Evolutionary conservation across 2,797 vertebrate species (phyloP).

Genomic region (Falco biarmicus): DNA sequence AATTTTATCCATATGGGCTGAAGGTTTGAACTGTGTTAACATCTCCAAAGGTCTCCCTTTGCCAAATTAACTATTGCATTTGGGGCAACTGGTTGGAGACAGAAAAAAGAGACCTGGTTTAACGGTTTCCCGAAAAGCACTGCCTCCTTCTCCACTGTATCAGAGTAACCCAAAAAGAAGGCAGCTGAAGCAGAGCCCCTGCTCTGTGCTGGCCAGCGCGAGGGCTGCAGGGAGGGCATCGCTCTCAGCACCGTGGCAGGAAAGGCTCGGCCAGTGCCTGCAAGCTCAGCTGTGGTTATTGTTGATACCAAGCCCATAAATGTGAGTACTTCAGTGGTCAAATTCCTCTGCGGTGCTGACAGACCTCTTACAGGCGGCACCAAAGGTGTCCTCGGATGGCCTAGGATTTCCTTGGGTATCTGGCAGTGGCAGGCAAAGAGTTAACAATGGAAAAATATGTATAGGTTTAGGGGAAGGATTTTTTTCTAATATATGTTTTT

Average conservation of each 20-base stretch:
- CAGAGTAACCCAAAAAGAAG: not conserved
- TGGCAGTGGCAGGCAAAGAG: not conserved
- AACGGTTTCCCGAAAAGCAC: not conserved
- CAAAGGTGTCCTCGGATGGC: not conserved
- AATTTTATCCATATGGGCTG: constrained; percentile 20
- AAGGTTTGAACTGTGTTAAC: not conserved
- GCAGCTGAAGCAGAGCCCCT: not conserved
- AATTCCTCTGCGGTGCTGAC: not conserved
- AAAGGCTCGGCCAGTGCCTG: not conserved
- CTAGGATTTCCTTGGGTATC: not conserved
- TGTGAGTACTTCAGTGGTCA: not conserved
- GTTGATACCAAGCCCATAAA: not conserved
- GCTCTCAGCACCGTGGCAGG: not conserved
- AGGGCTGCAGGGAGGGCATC: not conserved
- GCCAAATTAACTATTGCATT: constrained; percentile 15
- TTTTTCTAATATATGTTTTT: not conserved
- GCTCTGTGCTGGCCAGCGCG: not conserved
- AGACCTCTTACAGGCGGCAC: not conserved
- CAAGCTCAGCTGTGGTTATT: not conserved
- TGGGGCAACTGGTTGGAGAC: not conserved
- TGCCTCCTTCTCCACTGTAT: not conserved
- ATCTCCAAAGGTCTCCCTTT: not conserved
- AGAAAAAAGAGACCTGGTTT: not conserved
- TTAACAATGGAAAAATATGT: not conserved
- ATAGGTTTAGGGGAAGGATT: not conserved